Conservation (phyloP, 2,888 invertebrate genomes). For the Marronus borbonicus region DNA sequence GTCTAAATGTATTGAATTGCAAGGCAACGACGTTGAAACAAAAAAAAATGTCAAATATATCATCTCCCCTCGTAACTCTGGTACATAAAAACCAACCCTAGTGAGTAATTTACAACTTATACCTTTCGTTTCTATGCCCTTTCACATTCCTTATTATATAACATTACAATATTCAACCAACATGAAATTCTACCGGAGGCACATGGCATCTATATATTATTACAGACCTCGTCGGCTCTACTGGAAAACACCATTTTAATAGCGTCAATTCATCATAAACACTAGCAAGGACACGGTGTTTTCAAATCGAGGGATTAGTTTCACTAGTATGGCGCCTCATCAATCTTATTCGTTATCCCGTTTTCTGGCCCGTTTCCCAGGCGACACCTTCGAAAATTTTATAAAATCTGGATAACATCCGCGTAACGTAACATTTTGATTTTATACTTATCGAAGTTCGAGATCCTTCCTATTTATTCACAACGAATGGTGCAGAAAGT, state of each 20-base stretch:
- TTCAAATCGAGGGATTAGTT: conserved; percentile 23
- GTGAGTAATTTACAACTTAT: no score
- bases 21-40: no score
- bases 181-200: no score
- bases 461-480: neutral
- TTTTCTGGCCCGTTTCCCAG: conserved; percentile 5
- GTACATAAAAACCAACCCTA: no score
- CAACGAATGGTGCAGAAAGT: neutral
- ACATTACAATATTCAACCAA: no score
- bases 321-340: conserved; percentile 12
- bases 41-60: no score
- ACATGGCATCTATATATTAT: no score
- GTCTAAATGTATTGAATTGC: no score
- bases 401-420: conserved; percentile 7
- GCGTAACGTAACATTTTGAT: neutral
- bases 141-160: no score
- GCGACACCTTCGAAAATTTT: conserved; percentile 24
- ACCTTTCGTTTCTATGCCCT: no score
- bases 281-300: conserved; percentile 29
- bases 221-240: neutral
- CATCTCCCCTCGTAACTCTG: no score
- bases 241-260: conserved; percentile 26
- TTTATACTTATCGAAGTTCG: neutral
- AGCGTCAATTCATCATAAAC: conserved; percentile 35
- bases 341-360: conserved; percentile 32